Conservation (phyloP, 1,140 invertebrate species). For the Marisa cornuarietis region DNA sequence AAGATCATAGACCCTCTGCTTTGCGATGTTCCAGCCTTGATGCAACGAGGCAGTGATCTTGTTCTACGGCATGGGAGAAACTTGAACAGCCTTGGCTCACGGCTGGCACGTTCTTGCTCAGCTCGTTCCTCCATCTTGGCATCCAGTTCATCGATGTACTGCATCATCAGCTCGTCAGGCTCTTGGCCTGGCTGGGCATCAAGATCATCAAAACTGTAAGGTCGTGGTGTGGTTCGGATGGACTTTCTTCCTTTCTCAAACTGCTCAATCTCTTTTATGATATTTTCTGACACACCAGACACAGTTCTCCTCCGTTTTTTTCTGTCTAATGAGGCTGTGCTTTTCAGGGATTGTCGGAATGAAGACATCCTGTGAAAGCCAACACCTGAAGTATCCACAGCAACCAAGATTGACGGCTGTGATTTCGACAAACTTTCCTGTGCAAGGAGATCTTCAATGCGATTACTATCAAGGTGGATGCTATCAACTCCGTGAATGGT, state of each 20-base stretch:
- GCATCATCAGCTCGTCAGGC: constrained; percentile 49
- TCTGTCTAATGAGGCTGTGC: constrained; percentile 27
- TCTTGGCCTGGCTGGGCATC: constrained; percentile 38
- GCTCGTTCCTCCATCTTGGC: constrained; percentile 53
- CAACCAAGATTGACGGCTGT: constrained; percentile 48
- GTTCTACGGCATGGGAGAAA: constrained; percentile 58
- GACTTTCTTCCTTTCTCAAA: constrained; percentile 50
- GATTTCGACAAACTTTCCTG: constrained; percentile 37
- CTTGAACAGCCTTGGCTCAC: constrained; percentile 51
- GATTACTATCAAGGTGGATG: constrained; percentile 33
- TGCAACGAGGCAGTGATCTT: constrained; percentile 54
- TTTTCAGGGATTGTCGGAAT: constrained; percentile 46
- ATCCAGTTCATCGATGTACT: constrained; percentile 57
- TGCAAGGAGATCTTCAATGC: background rate
- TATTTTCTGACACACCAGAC: constrained; percentile 52
- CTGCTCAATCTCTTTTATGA: constrained; percentile 54
- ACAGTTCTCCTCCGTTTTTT: constrained; percentile 51
- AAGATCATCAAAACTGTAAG: constrained; percentile 58
- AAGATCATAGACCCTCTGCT: constrained; percentile 10
- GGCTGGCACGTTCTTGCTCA: constrained; percentile 43
- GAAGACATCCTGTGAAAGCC: constrained; percentile 57
- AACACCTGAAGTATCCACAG: constrained; percentile 56
- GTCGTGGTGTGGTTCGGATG: constrained; percentile 32
- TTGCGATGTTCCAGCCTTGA: constrained; percentile 30
- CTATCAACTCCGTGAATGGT: constrained; percentile 47